phyloP scores from a whole-genome alignment of 2,888 invertebrate species.

The Pecten maximus region DNA sequence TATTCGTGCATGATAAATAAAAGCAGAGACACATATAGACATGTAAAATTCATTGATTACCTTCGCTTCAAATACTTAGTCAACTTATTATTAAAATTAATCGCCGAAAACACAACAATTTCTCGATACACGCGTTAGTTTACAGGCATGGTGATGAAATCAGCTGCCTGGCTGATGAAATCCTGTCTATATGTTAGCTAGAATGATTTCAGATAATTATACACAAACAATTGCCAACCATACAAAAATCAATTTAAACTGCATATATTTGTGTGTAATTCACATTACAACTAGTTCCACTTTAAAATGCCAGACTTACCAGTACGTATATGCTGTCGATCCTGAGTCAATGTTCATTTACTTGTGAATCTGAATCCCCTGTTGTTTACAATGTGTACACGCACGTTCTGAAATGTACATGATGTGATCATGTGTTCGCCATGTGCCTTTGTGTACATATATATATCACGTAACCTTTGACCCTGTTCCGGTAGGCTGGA shows the following conservation, averaged over 20 bases:
- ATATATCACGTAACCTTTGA: neutral
- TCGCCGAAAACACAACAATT: too few species aligned
- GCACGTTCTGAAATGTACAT: neutral
- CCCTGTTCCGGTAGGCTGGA: neutral
- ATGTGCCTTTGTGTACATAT: neutral
- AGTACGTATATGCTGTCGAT: neutral
- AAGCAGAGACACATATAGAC: too few species aligned
- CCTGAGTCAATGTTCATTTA: neutral
- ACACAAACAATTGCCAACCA: neutral
- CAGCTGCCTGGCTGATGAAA: neutral
- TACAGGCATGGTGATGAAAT: neutral
- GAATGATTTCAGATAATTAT: neutral
- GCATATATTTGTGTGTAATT: too few species aligned
- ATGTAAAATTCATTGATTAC: too few species aligned
- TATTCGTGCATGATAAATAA: too few species aligned
- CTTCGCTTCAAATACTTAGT: too few species aligned
- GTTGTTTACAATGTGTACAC: neutral
- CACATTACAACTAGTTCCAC: too few species aligned
- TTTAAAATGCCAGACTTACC: neutral
- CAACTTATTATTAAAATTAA: too few species aligned
- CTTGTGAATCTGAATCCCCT: neutral
- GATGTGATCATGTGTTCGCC: neutral
- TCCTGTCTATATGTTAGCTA: neutral
- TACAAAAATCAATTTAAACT: too few species aligned
- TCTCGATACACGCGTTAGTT: too few species aligned